Base-by-base conservation (phyloP, 2,797 vertebrate species). In the Clarias pachynema region DNA sequence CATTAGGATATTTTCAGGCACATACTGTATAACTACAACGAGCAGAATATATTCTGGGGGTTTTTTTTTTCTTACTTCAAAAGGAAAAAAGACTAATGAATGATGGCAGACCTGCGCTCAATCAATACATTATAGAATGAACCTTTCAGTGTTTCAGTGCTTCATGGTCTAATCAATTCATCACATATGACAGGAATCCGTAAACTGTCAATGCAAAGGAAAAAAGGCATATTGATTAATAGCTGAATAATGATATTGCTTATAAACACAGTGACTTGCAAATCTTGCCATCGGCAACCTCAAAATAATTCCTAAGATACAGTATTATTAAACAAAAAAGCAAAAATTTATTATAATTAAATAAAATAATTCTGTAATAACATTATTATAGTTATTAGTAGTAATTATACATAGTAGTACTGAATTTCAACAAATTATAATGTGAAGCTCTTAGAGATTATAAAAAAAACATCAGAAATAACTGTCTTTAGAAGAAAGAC, bases 1-100 rank as follows among this genome's bases (percentile, higher is more conserved):
- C 31, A 82, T 74, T 86, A 81, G 49, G 72, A 82, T 65, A 74
- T 57, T 81, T 53, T 68, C 70, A 75, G 73, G 72, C 63, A 82
- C 62, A 49, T 62, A 34, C 34, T 34, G 34, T 3, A 59, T 31
- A 73, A 74, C 57, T 60, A 12, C 70, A 78, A 12, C 56, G 59
- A 69, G 69, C 60, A 74, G 60, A 81, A 81, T 81, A 66, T 31
- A 81, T 66, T 77, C n/a, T 66, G 49, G 29, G 31, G 1, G 9
- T 65, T 65, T 49, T 80, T 44, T 24, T 37, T 22, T 57, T 56
- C 53, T 56, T 0, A 78, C 29, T 34, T 60, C 20, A 4, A 29
- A 81, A 66, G 79, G 62, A 66, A 59, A 79, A 79, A 40, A n/a
- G 59, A 85, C 66, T 56, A 80, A 26, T 29, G 53, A 68, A 79